A percentile compares a stretch with the other conserved stretches of the same genome.
Evolutionary conservation across 2,797 vertebrate species (phyloP).

Genomic region (Characodon lateralis): DNA sequence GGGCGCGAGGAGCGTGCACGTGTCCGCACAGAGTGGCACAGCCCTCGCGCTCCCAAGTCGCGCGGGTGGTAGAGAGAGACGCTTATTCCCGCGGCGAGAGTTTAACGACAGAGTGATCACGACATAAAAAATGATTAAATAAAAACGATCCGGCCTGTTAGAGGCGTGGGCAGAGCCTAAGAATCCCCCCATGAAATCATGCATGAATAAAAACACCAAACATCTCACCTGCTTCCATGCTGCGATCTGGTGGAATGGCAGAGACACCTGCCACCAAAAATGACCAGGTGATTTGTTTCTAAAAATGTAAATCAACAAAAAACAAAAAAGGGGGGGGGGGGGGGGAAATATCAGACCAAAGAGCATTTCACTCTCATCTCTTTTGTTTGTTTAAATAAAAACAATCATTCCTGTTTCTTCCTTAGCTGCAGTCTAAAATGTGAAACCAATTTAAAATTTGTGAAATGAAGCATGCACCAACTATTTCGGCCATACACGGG

Average conservation of each 20-base stretch:
- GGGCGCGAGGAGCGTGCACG: slow-evolving; percentile 63
- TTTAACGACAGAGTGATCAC: slow-evolving; percentile 21
- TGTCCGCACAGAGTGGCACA: slow-evolving; percentile 71
- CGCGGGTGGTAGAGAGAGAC: slow-evolving; percentile 37
- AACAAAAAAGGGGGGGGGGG: too few relatives aligned
- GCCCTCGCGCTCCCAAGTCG: slow-evolving; percentile 59
- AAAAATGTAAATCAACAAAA: not conserved
- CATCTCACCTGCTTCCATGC: slow-evolving; percentile 42
- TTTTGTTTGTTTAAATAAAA: not conserved
- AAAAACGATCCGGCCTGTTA: slow-evolving; percentile 11
- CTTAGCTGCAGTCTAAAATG: slow-evolving; percentile 1
- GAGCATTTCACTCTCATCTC: not conserved
- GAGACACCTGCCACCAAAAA: slow-evolving; percentile 5
- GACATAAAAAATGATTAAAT: slow-evolving; percentile 4
- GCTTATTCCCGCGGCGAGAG: slow-evolving; percentile 2
- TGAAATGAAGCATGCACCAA: slow-evolving; percentile 21
- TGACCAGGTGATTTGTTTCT: not conserved
- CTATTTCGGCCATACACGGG: not conserved
- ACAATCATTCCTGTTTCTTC: not conserved
- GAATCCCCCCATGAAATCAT: slow-evolving; percentile 11
- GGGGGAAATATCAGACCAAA: too few relatives aligned
- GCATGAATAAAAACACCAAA: slow-evolving; percentile 32
- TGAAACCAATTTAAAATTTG: slow-evolving; percentile 19
- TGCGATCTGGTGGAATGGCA: slow-evolving; percentile 21
- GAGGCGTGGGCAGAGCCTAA: slow-evolving; percentile 3